Base-by-base conservation (phyloP, 2,113 vertebrate genomes). In the Bothrops jararaca region DNA sequence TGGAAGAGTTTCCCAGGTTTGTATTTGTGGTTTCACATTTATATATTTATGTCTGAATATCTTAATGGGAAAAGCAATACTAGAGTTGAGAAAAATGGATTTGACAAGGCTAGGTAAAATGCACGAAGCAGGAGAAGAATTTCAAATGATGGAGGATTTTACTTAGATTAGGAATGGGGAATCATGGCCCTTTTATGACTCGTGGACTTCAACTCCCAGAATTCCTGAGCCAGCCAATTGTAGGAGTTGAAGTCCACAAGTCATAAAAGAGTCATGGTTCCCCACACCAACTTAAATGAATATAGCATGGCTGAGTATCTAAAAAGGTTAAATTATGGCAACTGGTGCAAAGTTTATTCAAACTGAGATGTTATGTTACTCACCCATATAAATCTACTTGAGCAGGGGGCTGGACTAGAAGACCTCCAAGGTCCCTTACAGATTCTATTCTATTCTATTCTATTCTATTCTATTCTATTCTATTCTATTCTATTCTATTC, bases 21-120 rank as follows among this genome's bases (percentile, higher is more conserved):
- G n/a, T 91, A 15, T 1, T 89, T 89, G 89, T 89, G 74, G 60
- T 34, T 90, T 5, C 91, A 60, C 13, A 89, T 1, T 93, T 93
- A 91, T 92, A 74, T 22, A 88, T 1, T 93, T 93, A 90, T 64
- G 45, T 69, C 3, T 48, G 22, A 89, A 9, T n/a, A 29, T 29
- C 29, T 69, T 53, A 60, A 90, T 69, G 24, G 60, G 29, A 22
- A 80, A 80, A 74, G 60, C 23, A 53, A 50, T 64, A 11, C 4
- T 60, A 89, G 45, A 48, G 45, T 53, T 80, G 58, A 34, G 15
- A 20, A 10, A 74, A 34, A n/a, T 11, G 26, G 8, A 23, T 52
- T 69, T n/a, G 89, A 52, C 13, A 74, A 58, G 23, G 34, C 10
- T 23, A 48, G 2, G 12, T 45, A 89, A 42, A 42, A 1, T 39